A percentile compares a stretch with the other conserved stretches of the same genome.
Evolutionary conservation across 2,888 invertebrate species (phyloP).

Genomic region (Dichetophora obliterata): DNA sequence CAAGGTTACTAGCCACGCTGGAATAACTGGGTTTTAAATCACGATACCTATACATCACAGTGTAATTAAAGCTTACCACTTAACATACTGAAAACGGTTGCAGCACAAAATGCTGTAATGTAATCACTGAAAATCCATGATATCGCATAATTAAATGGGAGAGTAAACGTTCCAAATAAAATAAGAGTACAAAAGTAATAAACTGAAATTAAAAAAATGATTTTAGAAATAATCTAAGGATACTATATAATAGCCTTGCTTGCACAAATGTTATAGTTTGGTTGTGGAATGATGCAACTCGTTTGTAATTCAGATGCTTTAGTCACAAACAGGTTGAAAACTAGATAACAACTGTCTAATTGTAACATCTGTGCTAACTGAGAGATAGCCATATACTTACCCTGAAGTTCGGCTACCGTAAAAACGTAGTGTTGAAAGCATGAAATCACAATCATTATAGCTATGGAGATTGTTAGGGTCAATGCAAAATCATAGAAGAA

Average conservation of each 20-base stretch:
- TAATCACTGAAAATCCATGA: slow-evolving; percentile 75
- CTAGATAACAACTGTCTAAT: no score
- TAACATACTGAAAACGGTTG: slow-evolving; percentile 29
- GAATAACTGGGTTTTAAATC: no score
- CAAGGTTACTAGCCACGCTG: no score
- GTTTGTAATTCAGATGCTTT: no score
- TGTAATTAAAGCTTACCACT: slow-evolving; percentile 40
- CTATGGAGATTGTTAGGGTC: background rate
- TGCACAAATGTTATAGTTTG: no score
- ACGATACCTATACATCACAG: no score
- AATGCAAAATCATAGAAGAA: slow-evolving; percentile 38
- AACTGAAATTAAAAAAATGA: background rate
- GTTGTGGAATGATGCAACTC: no score
- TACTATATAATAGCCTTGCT: background rate
- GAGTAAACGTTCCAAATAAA: slow-evolving; percentile 39
- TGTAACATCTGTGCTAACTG: no score
- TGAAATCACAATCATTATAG: background rate
- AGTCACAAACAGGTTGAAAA: no score
- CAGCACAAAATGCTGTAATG: slow-evolving; percentile 39
- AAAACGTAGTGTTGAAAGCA: background rate
- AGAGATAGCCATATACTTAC: background rate
- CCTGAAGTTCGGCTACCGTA: background rate
- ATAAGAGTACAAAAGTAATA: slow-evolving; percentile 17
- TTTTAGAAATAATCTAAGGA: background rate
- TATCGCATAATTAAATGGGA: slow-evolving; percentile 44